These are phyloP conservation scores for Artemisiospiza belli DNA, from an alignment of 2,113 vertebrate genomes.

Conservation along the genomic window DNA sequence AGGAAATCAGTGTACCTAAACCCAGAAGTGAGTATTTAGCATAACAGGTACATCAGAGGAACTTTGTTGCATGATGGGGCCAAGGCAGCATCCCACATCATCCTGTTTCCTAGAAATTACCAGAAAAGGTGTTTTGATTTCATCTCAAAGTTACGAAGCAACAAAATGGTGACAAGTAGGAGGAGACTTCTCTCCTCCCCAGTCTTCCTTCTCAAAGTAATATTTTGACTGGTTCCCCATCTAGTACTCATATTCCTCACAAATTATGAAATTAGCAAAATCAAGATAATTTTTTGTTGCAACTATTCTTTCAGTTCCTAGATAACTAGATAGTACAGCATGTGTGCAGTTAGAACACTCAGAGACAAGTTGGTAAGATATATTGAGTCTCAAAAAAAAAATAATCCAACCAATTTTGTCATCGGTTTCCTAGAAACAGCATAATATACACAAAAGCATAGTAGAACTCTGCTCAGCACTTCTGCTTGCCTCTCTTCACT, in stretches of 20 bases:
- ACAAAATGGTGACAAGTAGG: neutral
- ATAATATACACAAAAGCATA: neutral
- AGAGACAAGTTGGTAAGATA: neutral
- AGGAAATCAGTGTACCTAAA: neutral
- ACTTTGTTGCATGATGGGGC: neutral
- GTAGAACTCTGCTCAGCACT: neutral
- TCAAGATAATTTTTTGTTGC: neutral
- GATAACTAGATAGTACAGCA: neutral
- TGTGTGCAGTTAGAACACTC: neutral
- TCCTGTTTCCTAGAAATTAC: neutral
- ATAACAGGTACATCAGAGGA: neutral
- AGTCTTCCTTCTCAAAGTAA: neutral
- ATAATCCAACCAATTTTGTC: neutral
- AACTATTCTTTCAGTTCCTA: neutral
- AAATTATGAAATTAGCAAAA: neutral
- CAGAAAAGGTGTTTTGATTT: neutral
- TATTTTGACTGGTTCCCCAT: neutral
- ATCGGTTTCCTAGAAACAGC: neutral
- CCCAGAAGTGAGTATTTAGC: neutral
- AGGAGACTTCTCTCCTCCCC: neutral
- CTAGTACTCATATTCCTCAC: neutral
- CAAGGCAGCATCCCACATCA: neutral
- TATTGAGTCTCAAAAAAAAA: neutral
- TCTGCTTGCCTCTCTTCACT: neutral
- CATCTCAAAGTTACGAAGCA: neutral